Evolutionary conservation across 30 jellyfish, hydroid and myxozoan species (phyloP), one percentile per base, ranked within the genome.

Genomic region (Aurelia aurita complex sp. Pacific): DNA sequence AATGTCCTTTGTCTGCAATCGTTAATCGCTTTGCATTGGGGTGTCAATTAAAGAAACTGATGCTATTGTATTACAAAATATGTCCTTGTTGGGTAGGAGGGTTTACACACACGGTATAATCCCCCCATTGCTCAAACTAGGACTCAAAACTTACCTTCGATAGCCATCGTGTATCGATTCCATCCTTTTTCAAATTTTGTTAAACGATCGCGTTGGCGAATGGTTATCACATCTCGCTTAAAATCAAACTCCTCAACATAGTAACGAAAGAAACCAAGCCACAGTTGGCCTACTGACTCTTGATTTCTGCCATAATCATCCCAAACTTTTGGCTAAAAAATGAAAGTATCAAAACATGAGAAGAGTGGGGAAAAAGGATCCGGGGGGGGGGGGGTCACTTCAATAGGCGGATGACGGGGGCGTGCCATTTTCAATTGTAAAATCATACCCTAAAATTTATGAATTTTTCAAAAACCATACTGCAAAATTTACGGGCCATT

Each of bases 131-230:
- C 12, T 19, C 55, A 69, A 69, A 0, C 79, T 36, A 32, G 10
- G 11, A 32, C 52, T 10, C 51, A 38, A 23, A 14, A 17, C 38
- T 50, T 84, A 92, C 98, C 98, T 88, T 94, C 98, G 43, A 94
- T 94, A 40, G 97, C 97, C 82, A 94, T 88, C 0, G 71, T 34
- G 55, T 60, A 74, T 5, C 89, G 88, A 63, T 51, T 74, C 98
- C 98, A 94, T n/a, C 73, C 70, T 69, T 94, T 94, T 86, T 88
- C 89, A 64, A 82, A 94, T 53, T 94, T 94, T 60, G 88, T 67
- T 77, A 94, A 72, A 11, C 74, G 88, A 43, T 83, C 54, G 10
- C 64, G 19, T 35, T 85, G 97, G 18, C 92, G 59, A 54, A 88
- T 83, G 2, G 93, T 57, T 3, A 94, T 73, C 18, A 84, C 98